These are phyloP conservation scores for Lepisosteus oculatus DNA, from an alignment of 2,113 vertebrate species.

Conservation along the genomic window DNA sequence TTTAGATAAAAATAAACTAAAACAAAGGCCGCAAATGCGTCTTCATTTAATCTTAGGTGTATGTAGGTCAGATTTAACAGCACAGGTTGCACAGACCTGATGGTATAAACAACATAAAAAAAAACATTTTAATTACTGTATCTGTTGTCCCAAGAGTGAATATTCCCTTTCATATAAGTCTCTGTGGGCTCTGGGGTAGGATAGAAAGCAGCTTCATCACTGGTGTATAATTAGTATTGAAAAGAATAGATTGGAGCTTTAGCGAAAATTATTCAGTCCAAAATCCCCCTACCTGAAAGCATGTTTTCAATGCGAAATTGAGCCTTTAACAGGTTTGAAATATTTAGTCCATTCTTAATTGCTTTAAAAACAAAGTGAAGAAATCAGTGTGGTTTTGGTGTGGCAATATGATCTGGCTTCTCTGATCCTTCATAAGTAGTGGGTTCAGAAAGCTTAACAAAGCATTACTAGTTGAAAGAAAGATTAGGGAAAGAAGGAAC, in stretches of 20 bases:
- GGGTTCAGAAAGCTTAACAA: no score
- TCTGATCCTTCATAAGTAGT: no score
- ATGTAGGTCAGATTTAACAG: slow-evolving; percentile 72
- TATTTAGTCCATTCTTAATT: no score
- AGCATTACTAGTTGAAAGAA: no score
- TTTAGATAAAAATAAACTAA: background rate
- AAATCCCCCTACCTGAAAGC: slow-evolving; percentile 60
- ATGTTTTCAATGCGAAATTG: no score
- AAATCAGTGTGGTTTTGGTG: no score
- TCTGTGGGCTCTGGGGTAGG: slow-evolving; percentile 56
- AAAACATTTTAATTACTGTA: slow-evolving; percentile 63
- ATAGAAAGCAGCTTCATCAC: slow-evolving; percentile 54
- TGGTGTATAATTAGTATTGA: slow-evolving; percentile 59
- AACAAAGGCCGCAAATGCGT: slow-evolving; percentile 55
- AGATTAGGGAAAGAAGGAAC: no score
- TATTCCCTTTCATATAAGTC: slow-evolving; percentile 74
- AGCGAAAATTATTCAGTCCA: slow-evolving; percentile 19
- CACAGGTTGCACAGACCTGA: slow-evolving; percentile 59
- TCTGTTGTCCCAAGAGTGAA: slow-evolving; percentile 69
- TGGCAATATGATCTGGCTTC: no score
- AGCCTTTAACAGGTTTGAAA: no score
- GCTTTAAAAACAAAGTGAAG: no score
- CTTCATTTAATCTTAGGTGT: slow-evolving; percentile 63
- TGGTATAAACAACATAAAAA: slow-evolving; percentile 25
- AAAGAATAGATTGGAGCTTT: slow-evolving; percentile 52